phyloP scores from a whole-genome alignment of 2,797 vertebrate genomes.

The Heliangelus exortis region DNA sequence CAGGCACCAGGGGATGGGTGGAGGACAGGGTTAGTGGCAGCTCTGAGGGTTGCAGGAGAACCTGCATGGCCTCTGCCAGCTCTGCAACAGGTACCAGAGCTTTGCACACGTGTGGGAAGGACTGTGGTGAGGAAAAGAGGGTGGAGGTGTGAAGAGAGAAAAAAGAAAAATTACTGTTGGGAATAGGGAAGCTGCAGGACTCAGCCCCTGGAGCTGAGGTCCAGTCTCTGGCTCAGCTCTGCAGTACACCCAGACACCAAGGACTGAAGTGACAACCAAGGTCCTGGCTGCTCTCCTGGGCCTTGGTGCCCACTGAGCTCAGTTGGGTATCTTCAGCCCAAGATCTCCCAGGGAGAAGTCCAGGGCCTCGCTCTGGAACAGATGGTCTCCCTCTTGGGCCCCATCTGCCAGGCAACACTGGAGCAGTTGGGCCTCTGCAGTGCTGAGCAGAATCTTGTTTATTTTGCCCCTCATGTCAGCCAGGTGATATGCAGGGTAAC shows the following conservation, averaged over 20 bases:
- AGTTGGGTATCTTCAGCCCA: neutral
- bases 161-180: neutral
- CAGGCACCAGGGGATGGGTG: neutral
- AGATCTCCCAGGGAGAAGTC: neutral
- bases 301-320: neutral
- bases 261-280: neutral
- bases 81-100: neutral
- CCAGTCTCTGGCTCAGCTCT: neutral
- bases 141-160: neutral
- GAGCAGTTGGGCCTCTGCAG: constrained; percentile 40
- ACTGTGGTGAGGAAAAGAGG: neutral
- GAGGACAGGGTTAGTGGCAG: neutral
- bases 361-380: neutral
- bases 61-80: neutral
- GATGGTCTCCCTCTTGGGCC: constrained; percentile 57
- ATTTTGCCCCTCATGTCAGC: constrained; percentile 26
- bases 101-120: accelerated
- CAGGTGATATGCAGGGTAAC: neutral
- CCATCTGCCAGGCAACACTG: constrained; percentile 63
- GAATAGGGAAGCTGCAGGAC: neutral
- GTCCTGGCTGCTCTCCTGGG: neutral
- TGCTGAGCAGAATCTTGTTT: constrained; percentile 51
- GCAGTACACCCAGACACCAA: neutral
- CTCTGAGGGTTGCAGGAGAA: neutral
- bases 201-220: neutral